These are phyloP conservation scores for Acanthochromis polyacanthus DNA, from an alignment of 2,113 vertebrate species.

Conservation along the genomic window DNA sequence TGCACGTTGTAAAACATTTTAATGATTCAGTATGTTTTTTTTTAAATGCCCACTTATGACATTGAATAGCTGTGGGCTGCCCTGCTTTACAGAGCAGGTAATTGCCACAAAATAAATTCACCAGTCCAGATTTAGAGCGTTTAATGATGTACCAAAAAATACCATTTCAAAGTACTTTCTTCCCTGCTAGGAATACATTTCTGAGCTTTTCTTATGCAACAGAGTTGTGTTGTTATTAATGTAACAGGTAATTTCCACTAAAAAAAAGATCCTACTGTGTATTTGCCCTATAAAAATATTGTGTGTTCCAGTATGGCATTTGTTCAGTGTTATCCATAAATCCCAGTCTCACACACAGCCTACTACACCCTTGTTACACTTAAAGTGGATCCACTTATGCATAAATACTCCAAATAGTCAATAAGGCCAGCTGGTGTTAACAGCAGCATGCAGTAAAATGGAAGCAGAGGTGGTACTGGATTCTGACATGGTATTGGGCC, in stretches of 20 bases:
- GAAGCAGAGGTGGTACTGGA: slow-evolving; percentile 35
- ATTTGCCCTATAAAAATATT: slow-evolving; percentile 8
- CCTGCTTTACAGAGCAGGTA: too few species aligned
- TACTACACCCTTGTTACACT: slow-evolving; percentile 9
- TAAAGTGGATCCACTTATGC: slow-evolving; percentile 23
- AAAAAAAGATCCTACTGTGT: background rate
- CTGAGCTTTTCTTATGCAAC: background rate
- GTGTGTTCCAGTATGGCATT: background rate
- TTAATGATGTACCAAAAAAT: background rate
- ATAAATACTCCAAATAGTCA: slow-evolving; percentile 44
- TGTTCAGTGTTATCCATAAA: slow-evolving; percentile 16
- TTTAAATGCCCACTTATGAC: slow-evolving; percentile 20
- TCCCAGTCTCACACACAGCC: slow-evolving; percentile 10
- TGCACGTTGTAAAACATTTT: too few species aligned
- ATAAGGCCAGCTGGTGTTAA: slow-evolving; percentile 36
- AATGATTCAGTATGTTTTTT: background rate
- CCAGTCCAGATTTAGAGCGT: background rate
- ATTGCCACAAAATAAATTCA: background rate
- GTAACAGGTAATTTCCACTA: slow-evolving; percentile 6
- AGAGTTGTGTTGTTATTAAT: background rate
- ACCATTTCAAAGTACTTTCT: background rate
- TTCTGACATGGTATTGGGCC: slow-evolving; percentile 48
- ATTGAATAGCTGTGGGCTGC: too few species aligned
- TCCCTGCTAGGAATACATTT: background rate
- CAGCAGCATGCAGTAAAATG: slow-evolving; percentile 36